Evolutionary conservation across 1,140 invertebrate species (phyloP).

Genomic region (Pogonomyrmex barbatus): DNA sequence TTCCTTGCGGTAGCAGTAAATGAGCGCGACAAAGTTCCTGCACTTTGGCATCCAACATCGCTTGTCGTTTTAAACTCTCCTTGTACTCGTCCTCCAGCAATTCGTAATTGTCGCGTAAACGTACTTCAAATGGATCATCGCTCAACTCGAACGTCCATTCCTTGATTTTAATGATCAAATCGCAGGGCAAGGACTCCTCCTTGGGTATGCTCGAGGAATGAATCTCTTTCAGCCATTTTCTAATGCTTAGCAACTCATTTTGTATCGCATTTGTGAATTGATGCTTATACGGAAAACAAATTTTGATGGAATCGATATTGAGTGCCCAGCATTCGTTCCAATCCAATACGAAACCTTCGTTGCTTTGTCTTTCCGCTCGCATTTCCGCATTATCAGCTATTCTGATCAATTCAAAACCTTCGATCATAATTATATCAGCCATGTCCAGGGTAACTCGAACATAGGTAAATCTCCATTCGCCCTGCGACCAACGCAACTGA

Average conservation of each 20-base stretch:
- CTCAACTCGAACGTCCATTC: constrained; percentile 95
- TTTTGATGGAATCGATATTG: constrained; percentile 90
- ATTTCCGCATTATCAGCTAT: constrained; percentile 88
- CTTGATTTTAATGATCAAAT: constrained; percentile 95
- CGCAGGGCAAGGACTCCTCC: constrained; percentile 90
- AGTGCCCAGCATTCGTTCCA: constrained; percentile 92
- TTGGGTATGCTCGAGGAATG: constrained; percentile 72
- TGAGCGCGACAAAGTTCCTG: constrained; percentile 92
- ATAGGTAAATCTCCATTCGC: constrained; percentile 83
- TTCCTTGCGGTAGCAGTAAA: constrained; percentile 93
- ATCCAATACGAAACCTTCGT: constrained; percentile 89
- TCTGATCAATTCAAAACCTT: constrained; percentile 89
- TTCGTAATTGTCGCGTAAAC: constrained; percentile 97
- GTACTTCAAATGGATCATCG: constrained; percentile 99
- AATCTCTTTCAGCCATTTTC: constrained; percentile 96
- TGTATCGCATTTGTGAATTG: constrained; percentile 97
- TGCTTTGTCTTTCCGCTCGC: constrained; percentile 89
- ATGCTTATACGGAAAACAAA: constrained; percentile 96
- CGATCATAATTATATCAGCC: constrained; percentile 91
- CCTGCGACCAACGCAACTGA: constrained; percentile 82
- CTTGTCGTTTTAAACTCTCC: constrained; percentile 96
- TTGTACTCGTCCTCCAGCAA: constrained; percentile 98
- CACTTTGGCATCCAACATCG: constrained; percentile 96
- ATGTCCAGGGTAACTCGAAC: constrained; percentile 89
- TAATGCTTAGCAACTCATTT: constrained; percentile 95